A percentile compares a stretch with the other conserved stretches of the same genome.
Evolutionary conservation across 2,113 vertebrate species (phyloP).

Genomic region (Otocyon megalotis): DNA sequence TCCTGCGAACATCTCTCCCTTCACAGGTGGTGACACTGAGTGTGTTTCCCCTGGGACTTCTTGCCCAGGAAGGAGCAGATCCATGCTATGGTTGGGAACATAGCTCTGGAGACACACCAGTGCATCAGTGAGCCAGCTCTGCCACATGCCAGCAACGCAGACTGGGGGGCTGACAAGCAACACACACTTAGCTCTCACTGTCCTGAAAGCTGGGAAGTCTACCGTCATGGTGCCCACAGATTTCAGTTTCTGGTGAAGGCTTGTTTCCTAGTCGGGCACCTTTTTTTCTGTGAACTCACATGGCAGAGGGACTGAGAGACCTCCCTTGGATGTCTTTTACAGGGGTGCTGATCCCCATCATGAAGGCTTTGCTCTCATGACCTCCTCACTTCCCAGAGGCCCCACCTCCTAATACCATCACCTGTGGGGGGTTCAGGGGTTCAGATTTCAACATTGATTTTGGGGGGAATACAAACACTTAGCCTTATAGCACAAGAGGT

Average conservation of each 20-base stretch:
- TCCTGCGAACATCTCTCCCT: neutral
- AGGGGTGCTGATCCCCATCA: neutral
- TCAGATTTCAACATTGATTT: neutral
- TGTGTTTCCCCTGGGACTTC: accelerated
- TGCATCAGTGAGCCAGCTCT: neutral
- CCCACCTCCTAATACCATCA: neutral
- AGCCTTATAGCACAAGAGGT: neutral
- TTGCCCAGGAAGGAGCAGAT: accelerated
- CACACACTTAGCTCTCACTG: neutral
- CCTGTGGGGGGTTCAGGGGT: neutral
- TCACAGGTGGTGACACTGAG: accelerated
- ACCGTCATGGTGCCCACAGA: neutral
- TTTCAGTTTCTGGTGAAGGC: neutral
- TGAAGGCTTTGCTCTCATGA: neutral
- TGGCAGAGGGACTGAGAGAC: neutral
- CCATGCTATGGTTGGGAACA: accelerated
- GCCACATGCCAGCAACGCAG: neutral
- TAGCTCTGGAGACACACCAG: neutral
- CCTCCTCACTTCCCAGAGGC: neutral
- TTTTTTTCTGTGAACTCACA: neutral
- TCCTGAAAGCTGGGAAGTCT: neutral
- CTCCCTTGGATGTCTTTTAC: neutral
- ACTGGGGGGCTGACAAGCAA: neutral
- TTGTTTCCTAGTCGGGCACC: neutral
- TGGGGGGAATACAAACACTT: neutral